These are phyloP conservation scores for Rutilus rutilus DNA, from an alignment of 2,113 vertebrate genomes.

Conservation along the genomic window DNA sequence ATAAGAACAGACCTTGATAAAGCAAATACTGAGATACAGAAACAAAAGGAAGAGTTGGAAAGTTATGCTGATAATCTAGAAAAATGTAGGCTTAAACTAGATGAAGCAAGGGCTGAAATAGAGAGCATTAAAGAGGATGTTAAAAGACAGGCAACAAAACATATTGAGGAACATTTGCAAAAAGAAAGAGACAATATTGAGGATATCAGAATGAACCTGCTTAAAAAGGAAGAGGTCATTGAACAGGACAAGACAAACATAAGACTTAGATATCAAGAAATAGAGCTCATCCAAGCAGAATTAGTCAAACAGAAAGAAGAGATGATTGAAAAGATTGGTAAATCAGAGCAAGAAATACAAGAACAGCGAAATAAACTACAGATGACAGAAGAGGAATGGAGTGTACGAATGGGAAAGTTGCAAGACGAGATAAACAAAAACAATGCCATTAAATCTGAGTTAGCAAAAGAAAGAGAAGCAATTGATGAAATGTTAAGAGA, in stretches of 20 bases:
- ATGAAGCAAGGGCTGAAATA: constrained; percentile 36
- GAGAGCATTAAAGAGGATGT: background rate
- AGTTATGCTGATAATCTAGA: background rate
- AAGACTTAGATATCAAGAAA: background rate
- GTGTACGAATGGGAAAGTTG: no score
- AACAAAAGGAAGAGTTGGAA: constrained; percentile 39
- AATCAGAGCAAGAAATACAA: background rate
- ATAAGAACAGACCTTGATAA: constrained; percentile 23
- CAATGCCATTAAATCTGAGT: background rate
- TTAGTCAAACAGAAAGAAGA: constrained; percentile 36
- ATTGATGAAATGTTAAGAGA: background rate
- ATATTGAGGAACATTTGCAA: background rate
- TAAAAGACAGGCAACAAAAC: background rate
- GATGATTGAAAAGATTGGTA: background rate
- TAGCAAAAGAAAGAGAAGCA: constrained; percentile 16
- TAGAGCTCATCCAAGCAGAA: constrained; percentile 5
- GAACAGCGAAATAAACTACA: background rate
- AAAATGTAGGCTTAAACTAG: background rate
- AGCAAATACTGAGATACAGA: constrained; percentile 8
- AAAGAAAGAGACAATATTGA: constrained; percentile 34
- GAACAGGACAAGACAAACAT: constrained; percentile 21
- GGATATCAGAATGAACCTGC: background rate
- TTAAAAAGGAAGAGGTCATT: background rate
- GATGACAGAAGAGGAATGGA: background rate
- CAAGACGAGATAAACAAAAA: no score